A percentile compares a stretch with the other conserved stretches of the same genome.
phyloP scores from a whole-genome alignment of 2,797 vertebrate species.

The Bufotes viridis region DNA sequence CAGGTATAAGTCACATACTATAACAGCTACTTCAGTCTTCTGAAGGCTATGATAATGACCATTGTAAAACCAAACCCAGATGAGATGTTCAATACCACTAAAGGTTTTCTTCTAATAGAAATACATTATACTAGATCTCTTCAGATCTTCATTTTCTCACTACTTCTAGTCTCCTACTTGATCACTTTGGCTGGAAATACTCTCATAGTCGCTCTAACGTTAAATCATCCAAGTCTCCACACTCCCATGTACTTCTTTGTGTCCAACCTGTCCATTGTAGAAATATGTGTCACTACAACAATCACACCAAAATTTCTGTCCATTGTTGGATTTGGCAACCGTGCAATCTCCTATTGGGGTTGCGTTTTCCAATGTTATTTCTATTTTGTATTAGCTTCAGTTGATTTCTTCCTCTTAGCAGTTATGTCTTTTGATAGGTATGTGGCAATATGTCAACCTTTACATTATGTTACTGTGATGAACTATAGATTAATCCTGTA shows the following conservation, averaged over 20 bases:
- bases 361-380: conserved; percentile 61
- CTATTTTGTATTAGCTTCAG: conserved; percentile 56
- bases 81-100: conserved; percentile 41
- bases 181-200: conserved; percentile 66
- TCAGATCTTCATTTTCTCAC: conserved; percentile 62
- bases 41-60: neutral
- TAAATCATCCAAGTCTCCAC: conserved; percentile 52
- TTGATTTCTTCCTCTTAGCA: conserved; percentile 64
- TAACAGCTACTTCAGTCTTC: neutral
- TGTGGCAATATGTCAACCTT: conserved; percentile 62
- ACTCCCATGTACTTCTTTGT: conserved; percentile 66
- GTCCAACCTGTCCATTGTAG: conserved; percentile 62
- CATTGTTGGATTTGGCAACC: conserved; percentile 53
- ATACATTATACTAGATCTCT: conserved; percentile 55
- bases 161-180: conserved; percentile 65
- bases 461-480: conserved; percentile 61
- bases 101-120: conserved; percentile 64
- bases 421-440: conserved; percentile 64
- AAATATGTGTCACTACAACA: conserved; percentile 60
- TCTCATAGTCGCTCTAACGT: conserved; percentile 65
- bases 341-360: conserved; percentile 57
- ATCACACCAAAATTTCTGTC: conserved; percentile 62
- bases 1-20: neutral
- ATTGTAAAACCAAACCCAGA: neutral
- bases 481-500: neutral